Conservation (phyloP, 2,797 vertebrate species). For the Hapalemur alaotrensis region DNA sequence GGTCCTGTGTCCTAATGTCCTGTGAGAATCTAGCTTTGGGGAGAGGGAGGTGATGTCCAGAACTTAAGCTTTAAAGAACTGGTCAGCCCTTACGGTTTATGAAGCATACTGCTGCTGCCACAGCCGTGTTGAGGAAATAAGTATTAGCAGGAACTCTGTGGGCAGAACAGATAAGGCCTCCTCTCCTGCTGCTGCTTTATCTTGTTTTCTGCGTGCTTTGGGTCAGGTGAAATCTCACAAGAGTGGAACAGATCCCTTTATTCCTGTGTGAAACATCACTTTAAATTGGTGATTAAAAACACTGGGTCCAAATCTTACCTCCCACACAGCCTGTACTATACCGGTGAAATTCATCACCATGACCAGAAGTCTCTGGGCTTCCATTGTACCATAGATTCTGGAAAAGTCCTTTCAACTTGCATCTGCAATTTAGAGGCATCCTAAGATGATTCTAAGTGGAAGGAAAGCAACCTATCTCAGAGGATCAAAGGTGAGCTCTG, state of each 20-base stretch:
- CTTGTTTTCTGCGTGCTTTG: constrained; percentile 18
- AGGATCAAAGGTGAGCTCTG: not conserved
- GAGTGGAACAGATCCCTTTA: not conserved
- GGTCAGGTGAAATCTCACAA: not conserved
- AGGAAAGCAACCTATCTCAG: constrained; percentile 27
- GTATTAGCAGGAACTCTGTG: not conserved
- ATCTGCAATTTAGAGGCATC: not conserved
- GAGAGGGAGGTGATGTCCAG: not conserved
- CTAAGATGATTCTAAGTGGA: not conserved
- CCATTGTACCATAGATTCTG: not conserved
- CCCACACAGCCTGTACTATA: not conserved
- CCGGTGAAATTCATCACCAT: not conserved
- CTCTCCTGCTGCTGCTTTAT: not conserved
- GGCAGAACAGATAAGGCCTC: not conserved
- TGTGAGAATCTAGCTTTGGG: not conserved
- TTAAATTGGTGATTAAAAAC: constrained; percentile 22
- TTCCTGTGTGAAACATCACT: not conserved
- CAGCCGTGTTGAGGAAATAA: not conserved
- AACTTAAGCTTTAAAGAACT: not conserved
- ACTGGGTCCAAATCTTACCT: not conserved
- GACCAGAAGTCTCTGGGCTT: not conserved
- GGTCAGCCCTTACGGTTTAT: not conserved
- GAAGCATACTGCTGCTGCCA: no score
- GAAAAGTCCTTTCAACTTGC: not conserved
- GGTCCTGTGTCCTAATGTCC: not conserved